Evolutionary conservation across 2,797 vertebrate genomes (phyloP).

Genomic region (Tragopan temminckii): DNA sequence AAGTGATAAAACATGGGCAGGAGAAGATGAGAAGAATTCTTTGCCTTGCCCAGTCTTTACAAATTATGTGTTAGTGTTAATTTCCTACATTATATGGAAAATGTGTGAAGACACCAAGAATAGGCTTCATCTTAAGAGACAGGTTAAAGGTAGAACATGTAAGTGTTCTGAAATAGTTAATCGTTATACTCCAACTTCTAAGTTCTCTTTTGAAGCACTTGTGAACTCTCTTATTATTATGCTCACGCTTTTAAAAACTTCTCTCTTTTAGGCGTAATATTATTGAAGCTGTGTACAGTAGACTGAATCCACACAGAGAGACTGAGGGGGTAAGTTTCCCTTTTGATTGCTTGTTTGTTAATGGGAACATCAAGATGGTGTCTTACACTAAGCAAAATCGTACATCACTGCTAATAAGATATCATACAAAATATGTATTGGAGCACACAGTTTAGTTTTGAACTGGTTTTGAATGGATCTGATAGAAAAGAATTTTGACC

Average conservation of each 20-base stretch:
- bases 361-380: background rate
- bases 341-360: slow-evolving; percentile 57
- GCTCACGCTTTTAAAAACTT: background rate
- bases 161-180: background rate
- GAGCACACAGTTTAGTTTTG: background rate
- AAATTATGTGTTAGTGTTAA: background rate
- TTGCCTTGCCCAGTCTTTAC: background rate
- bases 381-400: background rate
- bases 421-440: background rate
- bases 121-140: background rate
- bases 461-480: background rate
- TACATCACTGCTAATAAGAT: background rate
- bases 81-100: background rate
- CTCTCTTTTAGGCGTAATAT: slow-evolving; percentile 90
- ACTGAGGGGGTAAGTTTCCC: slow-evolving; percentile 94
- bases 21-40: background rate
- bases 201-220: background rate
- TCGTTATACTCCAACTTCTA: background rate
- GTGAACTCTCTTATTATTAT: background rate
- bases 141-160: background rate
- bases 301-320: slow-evolving; percentile 96
- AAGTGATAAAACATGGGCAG: background rate
- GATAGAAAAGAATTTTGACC: background rate
- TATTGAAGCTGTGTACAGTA: slow-evolving; percentile 97
- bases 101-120: background rate